A percentile compares a stretch with the other conserved stretches of the same genome.
Evolutionary conservation across 2,113 vertebrate species (phyloP).

Genomic region (Brachirus orientalis): DNA sequence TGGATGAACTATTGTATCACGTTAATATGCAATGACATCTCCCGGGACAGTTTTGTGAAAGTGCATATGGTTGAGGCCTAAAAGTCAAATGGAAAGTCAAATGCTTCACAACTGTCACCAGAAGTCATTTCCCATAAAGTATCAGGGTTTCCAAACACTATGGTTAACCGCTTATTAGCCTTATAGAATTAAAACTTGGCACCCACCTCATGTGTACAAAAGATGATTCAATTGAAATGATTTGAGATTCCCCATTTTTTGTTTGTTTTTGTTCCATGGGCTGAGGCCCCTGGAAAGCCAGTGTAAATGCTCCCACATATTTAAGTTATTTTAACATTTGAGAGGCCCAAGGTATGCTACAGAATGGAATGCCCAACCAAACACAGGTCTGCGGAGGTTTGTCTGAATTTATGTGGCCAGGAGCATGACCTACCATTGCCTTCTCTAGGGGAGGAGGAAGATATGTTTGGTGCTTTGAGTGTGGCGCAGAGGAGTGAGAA

Average conservation of each 20-base stretch:
- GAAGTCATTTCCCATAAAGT: conserved; percentile 50
- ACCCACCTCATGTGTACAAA: conserved; percentile 28
- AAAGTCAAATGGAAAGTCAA: conserved; percentile 56
- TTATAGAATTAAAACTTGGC: conserved; percentile 56
- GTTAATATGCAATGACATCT: conserved; percentile 36
- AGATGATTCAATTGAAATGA: conserved; percentile 58
- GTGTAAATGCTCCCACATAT: conserved; percentile 59
- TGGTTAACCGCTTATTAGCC: conserved; percentile 50
- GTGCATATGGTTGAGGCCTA: conserved; percentile 27
- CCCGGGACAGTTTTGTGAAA: conserved; percentile 26
- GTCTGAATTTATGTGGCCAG: conserved; percentile 42
- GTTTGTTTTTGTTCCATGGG: conserved; percentile 64
- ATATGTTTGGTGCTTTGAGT: conserved; percentile 5
- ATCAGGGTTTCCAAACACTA: conserved; percentile 50
- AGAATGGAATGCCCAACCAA: conserved; percentile 61
- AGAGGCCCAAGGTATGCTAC: conserved; percentile 55
- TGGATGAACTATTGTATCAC: conserved; percentile 20
- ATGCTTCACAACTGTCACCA: conserved; percentile 57
- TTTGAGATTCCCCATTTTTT: conserved; percentile 56
- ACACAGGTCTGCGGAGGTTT: conserved; percentile 24
- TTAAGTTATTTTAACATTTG: conserved; percentile 59
- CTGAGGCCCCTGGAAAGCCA: conserved; percentile 52
- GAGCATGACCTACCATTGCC: conserved; percentile 39
- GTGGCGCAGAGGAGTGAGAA: conserved; percentile 3
- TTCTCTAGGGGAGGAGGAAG: conserved; percentile 24